Percentiles rank a stretch among this genome's conserved stretches.
phyloP scores from a whole-genome alignment of 2,888 invertebrate genomes.

The Dermolepida albohirtum region DNA sequence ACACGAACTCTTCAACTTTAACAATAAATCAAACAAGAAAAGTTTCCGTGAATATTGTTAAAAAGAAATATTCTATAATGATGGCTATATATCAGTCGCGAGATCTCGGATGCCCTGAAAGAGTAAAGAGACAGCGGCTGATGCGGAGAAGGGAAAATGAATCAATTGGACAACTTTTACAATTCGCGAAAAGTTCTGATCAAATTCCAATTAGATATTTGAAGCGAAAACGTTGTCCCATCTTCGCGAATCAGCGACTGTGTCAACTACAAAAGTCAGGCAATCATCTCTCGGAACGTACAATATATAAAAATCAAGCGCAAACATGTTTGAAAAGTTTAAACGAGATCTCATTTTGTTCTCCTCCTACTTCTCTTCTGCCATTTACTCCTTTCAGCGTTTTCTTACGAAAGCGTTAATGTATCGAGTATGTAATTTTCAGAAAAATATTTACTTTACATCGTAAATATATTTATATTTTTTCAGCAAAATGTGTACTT shows the following conservation, averaged over 20 bases:
- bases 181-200: constrained; percentile 53
- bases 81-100: constrained; percentile 29
- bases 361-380: constrained; percentile 27
- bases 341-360: constrained; percentile 57
- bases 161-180: constrained; percentile 42
- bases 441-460: too few species aligned
- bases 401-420: background rate
- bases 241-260: constrained; percentile 53
- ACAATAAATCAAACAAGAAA: constrained; percentile 3
- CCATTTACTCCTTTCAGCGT: constrained; percentile 18
- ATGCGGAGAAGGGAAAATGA: constrained; percentile 20
- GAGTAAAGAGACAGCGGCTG: constrained; percentile 6
- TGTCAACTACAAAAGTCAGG: constrained; percentile 56
- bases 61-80: constrained; percentile 27
- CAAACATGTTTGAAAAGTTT: constrained; percentile 57
- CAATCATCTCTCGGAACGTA: constrained; percentile 53
- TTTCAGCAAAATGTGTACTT: too few species aligned
- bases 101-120: constrained; percentile 12
- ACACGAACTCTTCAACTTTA: constrained; percentile 4
- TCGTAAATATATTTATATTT: too few species aligned
- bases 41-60: constrained; percentile 21
- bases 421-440: too few species aligned
- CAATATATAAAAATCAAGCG: constrained; percentile 58
- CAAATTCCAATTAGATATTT: constrained; percentile 57
- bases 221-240: constrained; percentile 54